Evolutionary conservation across 2,113 vertebrate genomes (phyloP).

Genomic region (Romanogobio albipinnatus): DNA sequence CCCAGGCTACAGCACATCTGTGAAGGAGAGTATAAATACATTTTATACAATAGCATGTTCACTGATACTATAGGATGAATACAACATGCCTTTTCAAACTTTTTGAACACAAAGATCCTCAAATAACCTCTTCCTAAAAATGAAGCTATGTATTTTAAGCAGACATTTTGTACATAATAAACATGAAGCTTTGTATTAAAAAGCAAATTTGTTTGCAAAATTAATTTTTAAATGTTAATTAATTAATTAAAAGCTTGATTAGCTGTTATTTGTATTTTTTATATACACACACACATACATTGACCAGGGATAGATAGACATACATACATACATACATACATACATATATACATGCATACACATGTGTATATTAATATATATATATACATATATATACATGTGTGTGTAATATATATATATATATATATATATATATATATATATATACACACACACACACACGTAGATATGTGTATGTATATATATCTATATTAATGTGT

Average conservation of each 20-base stretch:
- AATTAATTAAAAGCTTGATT: neutral
- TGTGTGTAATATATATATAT: no score
- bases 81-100: neutral
- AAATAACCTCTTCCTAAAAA: neutral
- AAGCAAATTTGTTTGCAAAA: neutral
- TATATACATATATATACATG: no score
- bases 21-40: conserved; percentile 7
- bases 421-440: no score
- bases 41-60: conserved; percentile 39
- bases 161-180: neutral
- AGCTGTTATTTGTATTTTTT: no score
- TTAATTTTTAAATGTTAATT: neutral
- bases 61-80: conserved; percentile 20
- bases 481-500: no score
- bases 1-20: conserved; percentile 35
- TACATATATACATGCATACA: no score
- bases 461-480: no score
- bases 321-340: no score
- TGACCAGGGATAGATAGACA: no score
- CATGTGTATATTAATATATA: no score
- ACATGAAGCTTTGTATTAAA: neutral
- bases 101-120: neutral
- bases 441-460: no score
- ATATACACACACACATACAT: no score
- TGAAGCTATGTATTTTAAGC: neutral